phyloP scores from a whole-genome alignment of 2,797 vertebrate genomes.

The Phrynocephalus vlangalii region DNA sequence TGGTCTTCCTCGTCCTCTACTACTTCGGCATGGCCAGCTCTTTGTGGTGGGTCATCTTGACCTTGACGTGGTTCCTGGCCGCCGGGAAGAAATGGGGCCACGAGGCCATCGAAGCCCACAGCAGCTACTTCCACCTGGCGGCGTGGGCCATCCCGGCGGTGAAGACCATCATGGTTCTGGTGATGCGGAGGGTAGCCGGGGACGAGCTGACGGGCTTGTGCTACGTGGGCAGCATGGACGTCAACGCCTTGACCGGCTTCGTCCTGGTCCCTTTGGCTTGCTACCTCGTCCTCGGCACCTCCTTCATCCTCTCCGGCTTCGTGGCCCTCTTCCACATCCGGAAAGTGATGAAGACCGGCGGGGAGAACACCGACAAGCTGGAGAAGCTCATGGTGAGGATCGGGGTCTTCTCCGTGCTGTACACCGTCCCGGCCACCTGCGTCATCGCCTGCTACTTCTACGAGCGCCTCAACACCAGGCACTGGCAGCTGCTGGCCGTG shows the following conservation, averaged over 20 bases:
- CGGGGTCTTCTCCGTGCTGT: slow-evolving; percentile 95
- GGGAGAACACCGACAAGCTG: slow-evolving; percentile 96
- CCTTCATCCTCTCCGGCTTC: slow-evolving; percentile 95
- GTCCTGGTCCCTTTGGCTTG: slow-evolving; percentile 95
- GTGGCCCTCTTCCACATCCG: slow-evolving; percentile 98
- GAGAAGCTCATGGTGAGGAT: slow-evolving; percentile 98
- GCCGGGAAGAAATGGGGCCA: slow-evolving; percentile 99
- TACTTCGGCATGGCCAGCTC: slow-evolving; percentile 99
- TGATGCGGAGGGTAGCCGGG: slow-evolving; percentile 95
- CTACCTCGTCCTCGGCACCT: slow-evolving; percentile 94
- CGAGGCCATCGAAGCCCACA: slow-evolving; percentile 97
- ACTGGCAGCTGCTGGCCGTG: slow-evolving; percentile 87
- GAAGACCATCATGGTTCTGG: slow-evolving; percentile 96
- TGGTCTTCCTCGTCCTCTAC: slow-evolving; percentile 96
- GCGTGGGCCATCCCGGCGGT: slow-evolving; percentile 96
- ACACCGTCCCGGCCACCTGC: slow-evolving; percentile 96
- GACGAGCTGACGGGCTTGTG: slow-evolving; percentile 96
- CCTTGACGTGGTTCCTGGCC: slow-evolving; percentile 96
- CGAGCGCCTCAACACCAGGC: slow-evolving; percentile 95
- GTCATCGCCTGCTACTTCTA: slow-evolving; percentile 98
- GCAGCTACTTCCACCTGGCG: slow-evolving; percentile 97
- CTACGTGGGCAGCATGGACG: slow-evolving; percentile 98
- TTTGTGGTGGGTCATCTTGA: slow-evolving; percentile 97
- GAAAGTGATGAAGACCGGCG: slow-evolving; percentile 96
- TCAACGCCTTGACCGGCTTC: slow-evolving; percentile 92